A percentile compares a stretch with the other conserved stretches of the same genome.
phyloP scores from a whole-genome alignment of 2,888 invertebrate genomes.

The Rosalia funebris region DNA sequence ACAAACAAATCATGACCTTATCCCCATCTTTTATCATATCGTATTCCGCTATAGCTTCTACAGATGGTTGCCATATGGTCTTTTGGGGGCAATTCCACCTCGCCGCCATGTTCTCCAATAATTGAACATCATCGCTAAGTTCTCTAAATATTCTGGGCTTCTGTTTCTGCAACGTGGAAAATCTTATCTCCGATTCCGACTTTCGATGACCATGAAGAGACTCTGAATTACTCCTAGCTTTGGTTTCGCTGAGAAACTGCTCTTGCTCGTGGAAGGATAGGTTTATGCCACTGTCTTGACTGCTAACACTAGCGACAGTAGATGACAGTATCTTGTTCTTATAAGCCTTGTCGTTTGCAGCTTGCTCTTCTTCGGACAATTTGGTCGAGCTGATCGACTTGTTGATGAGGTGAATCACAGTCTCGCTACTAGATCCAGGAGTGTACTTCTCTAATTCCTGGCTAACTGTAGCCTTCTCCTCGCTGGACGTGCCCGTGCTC shows the following conservation, averaged over 20 bases:
- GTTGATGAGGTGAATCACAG: constrained; percentile 60
- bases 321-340: constrained; percentile 70
- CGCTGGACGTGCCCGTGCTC: constrained; percentile 50
- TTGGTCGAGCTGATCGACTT: constrained; percentile 70
- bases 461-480: constrained; percentile 50
- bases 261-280: constrained; percentile 78
- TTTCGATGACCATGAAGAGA: constrained; percentile 53
- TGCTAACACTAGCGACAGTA: constrained; percentile 76
- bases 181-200: constrained; percentile 54
- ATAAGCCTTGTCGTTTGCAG: constrained; percentile 54
- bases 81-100: constrained; percentile 81
- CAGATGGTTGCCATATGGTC: constrained; percentile 81
- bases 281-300: constrained; percentile 83
- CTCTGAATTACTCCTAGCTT: constrained; percentile 59
- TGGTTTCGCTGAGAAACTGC: constrained; percentile 49
- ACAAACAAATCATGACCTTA: constrained; percentile 75
- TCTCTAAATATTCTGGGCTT: constrained; percentile 52
- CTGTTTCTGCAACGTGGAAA: constrained; percentile 57
- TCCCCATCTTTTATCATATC: constrained; percentile 87
- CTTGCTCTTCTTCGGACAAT: constrained; percentile 69
- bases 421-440: constrained; percentile 59
- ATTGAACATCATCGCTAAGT: constrained; percentile 48
- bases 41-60: constrained; percentile 85
- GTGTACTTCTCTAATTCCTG: constrained; percentile 48
- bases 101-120: constrained; percentile 61